Evolutionary conservation across 2,888 invertebrate genomes (phyloP), one percentile per base, ranked within the genome.

Genomic region (Thera obeliscata): DNA sequence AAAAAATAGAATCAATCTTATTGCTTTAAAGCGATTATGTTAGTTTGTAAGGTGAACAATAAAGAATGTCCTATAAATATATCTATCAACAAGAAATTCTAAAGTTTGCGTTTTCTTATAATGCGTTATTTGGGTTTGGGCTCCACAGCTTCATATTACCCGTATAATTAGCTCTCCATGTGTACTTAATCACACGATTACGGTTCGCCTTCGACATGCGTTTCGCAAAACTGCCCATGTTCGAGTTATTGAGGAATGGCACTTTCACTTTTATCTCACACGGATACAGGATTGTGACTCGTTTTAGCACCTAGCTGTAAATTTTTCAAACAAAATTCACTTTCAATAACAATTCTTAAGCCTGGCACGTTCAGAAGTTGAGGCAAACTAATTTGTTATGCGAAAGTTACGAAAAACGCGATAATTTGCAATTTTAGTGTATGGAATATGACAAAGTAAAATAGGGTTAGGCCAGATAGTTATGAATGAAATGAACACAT

Each of bases 151-250:
- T 63, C 33, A 50, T 56, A 55, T 43, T 54, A 2, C 36, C 59
- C 55, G 57, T 54, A 52, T 52, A 67, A 64, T 67, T 59, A 63
- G 11, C n/a, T 52, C 55, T 22, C 56, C 67, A 69, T 64, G 64
- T 67, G 74, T 64, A 75, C 71, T 76, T 82, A 83, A 82, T 78
- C 78, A 78, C 77, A 79, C 76, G 78, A 81, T 82, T 80, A 82
- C 78, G 74, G 78, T 79, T 78, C 73, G 74, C 78, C 78, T 77
- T 78, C 77, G 76, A 74, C 78, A 76, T 75, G 71, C 76, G 78
- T 84, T 81, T 82, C 80, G 79, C 79, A 81, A 81, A 73, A 69
- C 68, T 75, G 68, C 61, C 74, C 74, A 74, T 67, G 63, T 65
- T 61, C 66, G 67, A 68, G 62, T 61, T 73, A 78, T 77, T 78